Evolutionary conservation across 2,113 vertebrate species (phyloP), one percentile per base, ranked within the genome.

Genomic region (Phycodurus eques): DNA sequence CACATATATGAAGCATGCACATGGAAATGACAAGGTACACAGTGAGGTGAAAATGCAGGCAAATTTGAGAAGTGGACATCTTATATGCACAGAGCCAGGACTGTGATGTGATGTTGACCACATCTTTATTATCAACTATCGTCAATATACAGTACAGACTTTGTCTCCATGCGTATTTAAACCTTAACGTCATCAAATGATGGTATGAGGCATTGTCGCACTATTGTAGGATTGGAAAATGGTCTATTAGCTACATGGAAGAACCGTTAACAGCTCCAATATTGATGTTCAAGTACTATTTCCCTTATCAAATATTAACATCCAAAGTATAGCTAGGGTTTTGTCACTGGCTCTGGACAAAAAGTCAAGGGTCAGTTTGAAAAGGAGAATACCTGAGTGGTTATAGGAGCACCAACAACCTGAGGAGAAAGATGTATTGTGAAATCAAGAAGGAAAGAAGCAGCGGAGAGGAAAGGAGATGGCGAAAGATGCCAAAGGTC

Each of bases 361-460:
- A 79, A 67, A 61, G 74, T 67, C 73, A 22, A 44, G 69, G 81
- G 61, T 78, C 69, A 31, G 22, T 70, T 39, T 60, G 61, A 31
- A 47, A 68, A 31, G 43, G 20, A 10, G 56, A 81, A 79, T 93
- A 94, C 93, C 93, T 93, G 92, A 70, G 91, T 91, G 77, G 92
- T 93, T 82, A 93, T 87, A 71, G 88, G 90, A 82, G 89, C 88
- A 77, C 92, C 92, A 70, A 88, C 82, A 80, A 93, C 89, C 93
- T 94, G 88, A 74, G 84, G 73, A 84, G 81, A 73, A 84, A 83
- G 76, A 74, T 68, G 77, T 61, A 57, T 54, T 69, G 81, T 80
- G 59, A 83, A 76, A 74, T 68, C 75, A 63, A 73, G 77, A 49
- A 2, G 57, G 51, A 51, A 69, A 72, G 27, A 62, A 74, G 66